Conservation (phyloP, 2,888 invertebrate genomes). For the Esperia sulphurella region DNA sequence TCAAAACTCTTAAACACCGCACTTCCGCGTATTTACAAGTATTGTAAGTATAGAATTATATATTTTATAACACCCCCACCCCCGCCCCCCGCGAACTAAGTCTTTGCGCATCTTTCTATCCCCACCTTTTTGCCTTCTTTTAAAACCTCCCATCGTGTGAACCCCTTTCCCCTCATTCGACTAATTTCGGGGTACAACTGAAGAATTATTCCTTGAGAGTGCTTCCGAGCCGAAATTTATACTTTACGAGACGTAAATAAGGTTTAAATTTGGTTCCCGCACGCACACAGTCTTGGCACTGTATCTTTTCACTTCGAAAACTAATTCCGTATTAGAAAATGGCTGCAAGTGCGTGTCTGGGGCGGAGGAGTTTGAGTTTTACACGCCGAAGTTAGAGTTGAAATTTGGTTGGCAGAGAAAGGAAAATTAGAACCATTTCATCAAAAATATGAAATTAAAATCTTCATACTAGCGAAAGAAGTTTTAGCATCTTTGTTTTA, state of each 20-base stretch:
- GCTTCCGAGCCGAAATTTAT: conserved; percentile 31
- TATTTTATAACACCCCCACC: conserved; percentile 71
- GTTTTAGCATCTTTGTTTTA: conserved; percentile 80
- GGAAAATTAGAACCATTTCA: conserved; percentile 77
- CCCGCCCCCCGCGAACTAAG: conserved; percentile 72
- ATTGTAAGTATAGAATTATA: conserved; percentile 80
- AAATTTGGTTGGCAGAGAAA: conserved; percentile 17
- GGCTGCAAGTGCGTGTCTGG: conserved; percentile 59
- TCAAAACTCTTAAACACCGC: conserved; percentile 38
- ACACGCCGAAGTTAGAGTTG: conserved; percentile 21
- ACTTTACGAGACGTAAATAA: conserved; percentile 36
- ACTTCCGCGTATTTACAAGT: conserved; percentile 80
- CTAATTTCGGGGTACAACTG: conserved; percentile 79
- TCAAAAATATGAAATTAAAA: conserved; percentile 80
- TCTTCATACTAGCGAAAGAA: conserved; percentile 80
- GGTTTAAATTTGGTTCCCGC: conserved; percentile 33
- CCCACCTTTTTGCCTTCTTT: conserved; percentile 79
- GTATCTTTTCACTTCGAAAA: conserved; percentile 80
- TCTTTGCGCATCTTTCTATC: conserved; percentile 80
- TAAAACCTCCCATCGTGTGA: conserved; percentile 78
- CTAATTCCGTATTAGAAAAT: conserved; percentile 77
- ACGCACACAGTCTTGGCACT: conserved; percentile 71
- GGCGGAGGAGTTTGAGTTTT: conserved; percentile 25
- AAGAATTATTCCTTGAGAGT: conserved; percentile 75
- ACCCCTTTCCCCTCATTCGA: conserved; percentile 79